phyloP scores from a whole-genome alignment of 2,113 vertebrate genomes.

The Nansenia antarctica region DNA sequence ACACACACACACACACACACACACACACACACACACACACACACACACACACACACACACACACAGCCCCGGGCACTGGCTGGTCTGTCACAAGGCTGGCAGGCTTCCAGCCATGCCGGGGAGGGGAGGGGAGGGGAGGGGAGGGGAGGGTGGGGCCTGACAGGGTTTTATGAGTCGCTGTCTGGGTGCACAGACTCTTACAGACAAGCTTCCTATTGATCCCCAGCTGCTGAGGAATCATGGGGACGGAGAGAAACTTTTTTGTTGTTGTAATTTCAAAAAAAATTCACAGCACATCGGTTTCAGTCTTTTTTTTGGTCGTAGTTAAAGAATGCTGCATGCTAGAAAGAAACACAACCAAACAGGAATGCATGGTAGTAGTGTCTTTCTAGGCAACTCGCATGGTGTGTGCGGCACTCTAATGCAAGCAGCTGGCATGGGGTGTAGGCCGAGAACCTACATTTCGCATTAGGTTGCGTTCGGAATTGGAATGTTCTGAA shows the following conservation, averaged over 20 bases:
- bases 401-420: not conserved
- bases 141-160: constrained; percentile 37
- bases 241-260: constrained; percentile 11
- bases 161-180: constrained; percentile 55
- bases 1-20: too few species aligned
- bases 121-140: constrained; percentile 44
- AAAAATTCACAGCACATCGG: constrained; percentile 25
- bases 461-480: too few species aligned
- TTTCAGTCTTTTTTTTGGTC: not conserved
- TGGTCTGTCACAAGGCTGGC: constrained; percentile 63
- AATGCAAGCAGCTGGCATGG: not conserved
- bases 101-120: constrained; percentile 42
- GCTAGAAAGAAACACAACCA: not conserved
- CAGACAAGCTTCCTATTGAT: constrained; percentile 61
- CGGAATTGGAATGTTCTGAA: too few species aligned
- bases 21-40: too few species aligned
- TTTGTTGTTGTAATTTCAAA: too few species aligned
- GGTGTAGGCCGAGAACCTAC: too few species aligned
- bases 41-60: too few species aligned
- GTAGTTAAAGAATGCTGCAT: not conserved
- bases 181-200: constrained; percentile 51
- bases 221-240: constrained; percentile 24
- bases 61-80: constrained; percentile 38
- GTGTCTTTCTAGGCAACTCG: not conserved
- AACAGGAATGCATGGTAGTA: not conserved